Conservation (phyloP, 1,140 invertebrate genomes). For the Polypedilum pembai region DNA sequence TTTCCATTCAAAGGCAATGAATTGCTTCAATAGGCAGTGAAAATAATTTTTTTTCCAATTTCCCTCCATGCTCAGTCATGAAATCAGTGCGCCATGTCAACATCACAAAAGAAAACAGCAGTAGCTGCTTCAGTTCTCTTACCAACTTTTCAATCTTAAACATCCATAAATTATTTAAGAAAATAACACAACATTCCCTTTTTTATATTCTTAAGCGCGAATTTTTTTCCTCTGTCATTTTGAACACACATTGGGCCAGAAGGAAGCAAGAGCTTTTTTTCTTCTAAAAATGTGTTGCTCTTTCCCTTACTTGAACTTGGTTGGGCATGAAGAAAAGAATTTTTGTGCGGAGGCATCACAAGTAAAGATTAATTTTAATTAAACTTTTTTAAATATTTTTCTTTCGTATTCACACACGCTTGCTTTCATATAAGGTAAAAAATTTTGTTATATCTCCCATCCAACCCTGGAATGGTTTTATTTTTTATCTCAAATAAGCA, state of each 20-base stretch:
- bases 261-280: not conserved
- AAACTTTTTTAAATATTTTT: constrained; percentile 22
- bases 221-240: not conserved
- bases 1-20: too few relatives aligned
- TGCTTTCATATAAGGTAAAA: too few relatives aligned
- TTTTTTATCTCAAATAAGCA: not conserved
- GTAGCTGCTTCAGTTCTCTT: not conserved
- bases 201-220: not conserved
- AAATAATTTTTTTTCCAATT: too few relatives aligned
- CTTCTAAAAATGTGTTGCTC: not conserved
- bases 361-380: constrained; percentile 28
- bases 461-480: too few relatives aligned
- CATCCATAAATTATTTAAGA: constrained; percentile 14
- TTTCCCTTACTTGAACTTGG: not conserved
- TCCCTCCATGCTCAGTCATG: not conserved
- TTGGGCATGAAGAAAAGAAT: not conserved
- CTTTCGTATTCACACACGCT: not conserved
- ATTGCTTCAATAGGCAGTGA: too few relatives aligned
- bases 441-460: too few relatives aligned
- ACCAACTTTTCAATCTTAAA: not conserved
- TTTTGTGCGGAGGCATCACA: too few relatives aligned
- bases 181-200: not conserved
- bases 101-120: not conserved
- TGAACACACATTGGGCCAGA: not conserved
- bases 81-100: not conserved